Evolutionary conservation across 2,797 vertebrate species (phyloP).

Genomic region (Bradypus variegatus): DNA sequence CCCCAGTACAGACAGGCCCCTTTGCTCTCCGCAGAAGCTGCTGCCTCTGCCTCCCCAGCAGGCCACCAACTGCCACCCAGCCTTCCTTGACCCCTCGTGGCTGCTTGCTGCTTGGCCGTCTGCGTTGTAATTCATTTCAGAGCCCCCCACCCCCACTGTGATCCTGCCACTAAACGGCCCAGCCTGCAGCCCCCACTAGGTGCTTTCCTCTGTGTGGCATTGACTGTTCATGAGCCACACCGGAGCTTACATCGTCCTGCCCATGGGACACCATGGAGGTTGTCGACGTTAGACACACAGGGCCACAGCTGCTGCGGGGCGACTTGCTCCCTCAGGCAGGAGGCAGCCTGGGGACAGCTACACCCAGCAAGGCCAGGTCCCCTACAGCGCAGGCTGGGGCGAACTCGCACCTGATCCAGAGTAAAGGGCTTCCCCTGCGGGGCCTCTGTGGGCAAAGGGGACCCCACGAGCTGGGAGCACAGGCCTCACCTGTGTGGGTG

Average conservation of each 20-base stretch:
- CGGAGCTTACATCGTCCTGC: not conserved
- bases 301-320: not conserved
- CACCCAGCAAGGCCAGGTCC: not conserved
- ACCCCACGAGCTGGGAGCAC: not conserved
- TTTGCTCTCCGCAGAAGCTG: slow-evolving; percentile 47
- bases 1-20: slow-evolving; percentile 74
- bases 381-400: not conserved
- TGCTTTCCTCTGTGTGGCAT: not conserved
- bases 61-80: slow-evolving; percentile 47
- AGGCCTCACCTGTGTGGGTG: not conserved
- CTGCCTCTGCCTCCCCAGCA: slow-evolving; percentile 50
- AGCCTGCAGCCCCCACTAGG: not conserved
- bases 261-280: not conserved
- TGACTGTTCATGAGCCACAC: not conserved
- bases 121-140: slow-evolving; percentile 7
- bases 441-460: not conserved
- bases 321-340: not conserved
- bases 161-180: not conserved
- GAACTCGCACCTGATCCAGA: not conserved
- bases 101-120: slow-evolving; percentile 28
- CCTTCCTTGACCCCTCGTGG: slow-evolving; percentile 4
- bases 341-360: not conserved
- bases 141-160: not conserved
- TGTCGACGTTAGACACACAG: not conserved
- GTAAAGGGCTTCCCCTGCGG: not conserved